A percentile compares a stretch with the other conserved stretches of the same genome.
Evolutionary conservation across 2,888 invertebrate genomes (phyloP).

Genomic region (Pristionchus arcanus): DNA sequence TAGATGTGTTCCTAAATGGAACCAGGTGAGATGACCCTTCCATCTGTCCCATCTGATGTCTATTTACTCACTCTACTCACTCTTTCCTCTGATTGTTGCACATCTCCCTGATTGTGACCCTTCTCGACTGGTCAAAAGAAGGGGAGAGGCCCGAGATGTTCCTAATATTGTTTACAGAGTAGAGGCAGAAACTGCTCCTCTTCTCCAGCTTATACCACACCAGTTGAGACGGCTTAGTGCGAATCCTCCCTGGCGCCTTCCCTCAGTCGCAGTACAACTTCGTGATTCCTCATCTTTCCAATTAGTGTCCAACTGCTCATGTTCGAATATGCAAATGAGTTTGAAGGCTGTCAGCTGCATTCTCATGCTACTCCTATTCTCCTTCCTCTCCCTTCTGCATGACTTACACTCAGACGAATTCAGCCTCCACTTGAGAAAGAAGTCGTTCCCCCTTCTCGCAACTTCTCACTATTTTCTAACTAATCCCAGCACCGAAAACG

Average conservation of each 20-base stretch:
- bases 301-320: constrained; percentile 20
- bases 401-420: constrained; percentile 35
- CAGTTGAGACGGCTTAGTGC: constrained; percentile 19
- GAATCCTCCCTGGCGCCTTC: not conserved
- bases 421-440: constrained; percentile 21
- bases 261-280: not conserved
- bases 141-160: not conserved
- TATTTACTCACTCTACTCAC: constrained; percentile 30
- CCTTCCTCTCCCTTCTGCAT: constrained; percentile 19
- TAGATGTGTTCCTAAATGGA: not conserved
- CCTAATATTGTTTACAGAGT: constrained; percentile 50
- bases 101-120: constrained; percentile 50
- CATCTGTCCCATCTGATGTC: not conserved
- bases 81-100: constrained; percentile 36
- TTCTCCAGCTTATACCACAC: constrained; percentile 39
- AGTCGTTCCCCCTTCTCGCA: constrained; percentile 36
- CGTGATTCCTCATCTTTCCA: constrained; percentile 14
- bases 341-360: constrained; percentile 29
- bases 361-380: constrained; percentile 11
- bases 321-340: constrained; percentile 48
- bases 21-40: not conserved
- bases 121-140: constrained; percentile 45
- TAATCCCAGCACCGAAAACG: not conserved
- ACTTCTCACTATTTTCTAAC: not conserved
- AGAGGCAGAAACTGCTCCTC: constrained; percentile 31